Evolutionary conservation across 2,797 vertebrate genomes (phyloP), one percentile per base, ranked within the genome.

Genomic region (Poecilia velifera): DNA sequence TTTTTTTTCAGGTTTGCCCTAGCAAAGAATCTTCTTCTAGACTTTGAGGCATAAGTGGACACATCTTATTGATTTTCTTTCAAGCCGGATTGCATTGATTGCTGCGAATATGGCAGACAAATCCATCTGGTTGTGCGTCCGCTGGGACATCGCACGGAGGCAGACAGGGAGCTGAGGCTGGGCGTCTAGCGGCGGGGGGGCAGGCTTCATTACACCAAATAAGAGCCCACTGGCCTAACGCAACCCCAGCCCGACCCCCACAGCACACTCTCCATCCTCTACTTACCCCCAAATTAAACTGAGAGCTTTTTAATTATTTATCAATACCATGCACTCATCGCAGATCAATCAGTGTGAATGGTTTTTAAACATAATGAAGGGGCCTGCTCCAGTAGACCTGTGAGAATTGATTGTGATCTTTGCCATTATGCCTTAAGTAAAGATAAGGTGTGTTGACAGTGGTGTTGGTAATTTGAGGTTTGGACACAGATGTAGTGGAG

Each of bases 51-150:
- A 97, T 96, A 98, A 98, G 97, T 97, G 97, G 97, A 97, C 96
- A 97, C 96, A 96, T 97, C 95, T 95, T 97, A 99, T 98, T 97
- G 97, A 99, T 98, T 98, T 98, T 97, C 97, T 98, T 99, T 99
- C 98, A 98, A 96, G 96, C 94, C 92, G 91, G 96, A 98, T 97
- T 96, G 97, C 97, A 97, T 97, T 96, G 96, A 97, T 97, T 94
- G 96, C 96, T 94, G 97, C 94, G 95, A 97, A 97, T 97, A 97
- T 96, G 96, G 96, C 97, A 95, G 97, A 97, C 96, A 93, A 97
- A 96, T 96, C 95, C 96, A 94, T 94, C 94, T 97, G 96, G 95
- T 96, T 89, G 96, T 90, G 94, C 92, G 95, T 96, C 97, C 95
- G 81, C 93, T 73, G 91, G 89, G 94, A 94, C 88, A 91, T 84